These are phyloP conservation scores for Drosophila fuyamai DNA, from an alignment of 1,140 invertebrate genomes.

Conservation along the genomic window DNA sequence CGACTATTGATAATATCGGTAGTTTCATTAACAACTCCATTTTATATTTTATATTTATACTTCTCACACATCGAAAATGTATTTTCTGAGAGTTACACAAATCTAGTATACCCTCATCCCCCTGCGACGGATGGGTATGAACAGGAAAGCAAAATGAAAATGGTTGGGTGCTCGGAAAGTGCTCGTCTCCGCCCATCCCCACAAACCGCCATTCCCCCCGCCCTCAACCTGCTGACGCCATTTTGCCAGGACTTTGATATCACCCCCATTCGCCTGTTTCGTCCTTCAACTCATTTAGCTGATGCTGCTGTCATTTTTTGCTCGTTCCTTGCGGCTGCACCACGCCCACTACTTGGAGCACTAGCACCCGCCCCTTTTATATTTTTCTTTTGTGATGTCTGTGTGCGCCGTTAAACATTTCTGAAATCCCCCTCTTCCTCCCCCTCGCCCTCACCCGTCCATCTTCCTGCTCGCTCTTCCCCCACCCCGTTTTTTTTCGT, in stretches of 20 bases:
- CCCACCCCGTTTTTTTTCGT: slow-evolving; percentile 28
- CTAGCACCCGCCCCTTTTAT: slow-evolving; percentile 6
- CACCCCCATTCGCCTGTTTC: slow-evolving; percentile 14
- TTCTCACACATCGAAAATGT: too few relatives aligned
- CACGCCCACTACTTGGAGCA: slow-evolving; percentile 35
- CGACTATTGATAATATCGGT: not conserved
- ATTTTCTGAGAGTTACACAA: not conserved
- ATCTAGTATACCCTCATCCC: not conserved
- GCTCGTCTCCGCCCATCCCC: slow-evolving; percentile 5
- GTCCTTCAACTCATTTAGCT: slow-evolving; percentile 81
- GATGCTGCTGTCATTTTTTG: slow-evolving; percentile 70
- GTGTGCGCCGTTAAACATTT: slow-evolving; percentile 34
- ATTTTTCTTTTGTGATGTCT: slow-evolving; percentile 18
- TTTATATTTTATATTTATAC: too few relatives aligned
- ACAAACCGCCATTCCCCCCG: not conserved
- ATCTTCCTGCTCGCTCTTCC: not conserved
- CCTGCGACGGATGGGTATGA: slow-evolving; percentile 2
- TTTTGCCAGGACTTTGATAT: slow-evolving; percentile 80
- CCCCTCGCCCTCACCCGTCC: not conserved
- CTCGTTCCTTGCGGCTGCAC: slow-evolving; percentile 55
- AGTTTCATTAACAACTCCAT: too few relatives aligned
- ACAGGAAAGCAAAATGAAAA: slow-evolving; percentile 47
- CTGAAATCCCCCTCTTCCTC: not conserved
- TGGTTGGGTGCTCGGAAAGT: slow-evolving; percentile 67
- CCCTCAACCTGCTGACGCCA: slow-evolving; percentile 44